Evolutionary conservation across 2,113 vertebrate species (phyloP).

Genomic region (Plecotus auritus): DNA sequence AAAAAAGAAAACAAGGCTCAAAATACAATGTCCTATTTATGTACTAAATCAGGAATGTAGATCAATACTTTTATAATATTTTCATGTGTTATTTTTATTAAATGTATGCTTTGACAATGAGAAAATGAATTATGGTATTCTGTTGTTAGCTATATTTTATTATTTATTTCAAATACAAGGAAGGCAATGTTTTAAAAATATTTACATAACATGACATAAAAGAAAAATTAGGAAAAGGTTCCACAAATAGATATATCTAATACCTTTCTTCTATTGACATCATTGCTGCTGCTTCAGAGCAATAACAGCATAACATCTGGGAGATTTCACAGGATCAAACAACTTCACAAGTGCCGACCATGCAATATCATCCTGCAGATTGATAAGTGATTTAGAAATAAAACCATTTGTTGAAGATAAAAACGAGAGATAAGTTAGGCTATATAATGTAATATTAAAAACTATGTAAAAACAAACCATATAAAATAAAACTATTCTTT

Average conservation of each 20-base stretch:
- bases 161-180: conserved; percentile 48
- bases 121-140: conserved; percentile 32
- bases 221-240: conserved; percentile 29
- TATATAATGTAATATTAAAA: conserved; percentile 53
- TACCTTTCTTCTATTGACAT: conserved; percentile 60
- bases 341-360: conserved; percentile 93
- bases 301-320: conserved; percentile 93
- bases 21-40: background rate
- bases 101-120: background rate
- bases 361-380: conserved; percentile 85
- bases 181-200: conserved; percentile 22
- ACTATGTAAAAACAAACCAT: background rate
- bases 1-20: background rate
- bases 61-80: background rate
- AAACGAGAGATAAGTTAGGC: conserved; percentile 21
- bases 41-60: background rate
- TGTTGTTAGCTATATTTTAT: conserved; percentile 34
- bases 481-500: conserved; percentile 46
- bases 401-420: conserved; percentile 53
- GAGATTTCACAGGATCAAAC: conserved; percentile 95
- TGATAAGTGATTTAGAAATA: conserved; percentile 63
- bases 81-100: conserved; percentile 6
- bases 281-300: conserved; percentile 85
- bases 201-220: conserved; percentile 27
- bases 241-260: conserved; percentile 38